These are phyloP conservation scores for Apis florea DNA, from an alignment of 1,140 invertebrate species.

Conservation along the genomic window DNA sequence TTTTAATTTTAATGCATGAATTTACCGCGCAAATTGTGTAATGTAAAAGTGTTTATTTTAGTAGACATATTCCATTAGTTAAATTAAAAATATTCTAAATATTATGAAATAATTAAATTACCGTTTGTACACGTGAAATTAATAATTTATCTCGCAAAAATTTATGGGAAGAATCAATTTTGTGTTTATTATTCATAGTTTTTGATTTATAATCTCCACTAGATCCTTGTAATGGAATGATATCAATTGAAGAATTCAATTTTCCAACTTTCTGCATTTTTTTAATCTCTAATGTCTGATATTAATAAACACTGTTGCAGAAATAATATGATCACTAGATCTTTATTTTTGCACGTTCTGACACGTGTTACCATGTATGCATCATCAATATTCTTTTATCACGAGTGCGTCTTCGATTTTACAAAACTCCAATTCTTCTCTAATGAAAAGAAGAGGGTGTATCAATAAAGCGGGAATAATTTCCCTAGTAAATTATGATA, in stretches of 20 bases:
- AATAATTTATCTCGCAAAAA: slow-evolving; percentile 55
- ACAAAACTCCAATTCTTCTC: slow-evolving; percentile 23
- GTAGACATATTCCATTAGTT: not conserved
- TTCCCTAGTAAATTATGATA: slow-evolving; percentile 5
- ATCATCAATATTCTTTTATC: slow-evolving; percentile 7
- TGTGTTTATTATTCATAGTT: slow-evolving; percentile 42
- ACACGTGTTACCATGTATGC: slow-evolving; percentile 16
- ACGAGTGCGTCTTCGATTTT: not conserved
- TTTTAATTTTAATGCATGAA: not conserved
- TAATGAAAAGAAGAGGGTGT: not conserved
- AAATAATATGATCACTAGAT: slow-evolving; percentile 17
- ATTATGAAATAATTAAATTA: slow-evolving; percentile 31
- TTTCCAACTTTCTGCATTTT: slow-evolving; percentile 77
- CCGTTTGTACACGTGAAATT: slow-evolving; percentile 59
- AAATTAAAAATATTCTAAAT: not conserved
- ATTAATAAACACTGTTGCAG: not conserved
- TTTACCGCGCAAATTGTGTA: slow-evolving; percentile 11
- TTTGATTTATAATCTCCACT: slow-evolving; percentile 59
- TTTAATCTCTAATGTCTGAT: not conserved
- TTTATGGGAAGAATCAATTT: slow-evolving; percentile 44
- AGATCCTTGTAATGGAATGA: slow-evolving; percentile 71
- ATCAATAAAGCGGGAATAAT: not conserved
- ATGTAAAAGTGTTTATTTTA: not conserved
- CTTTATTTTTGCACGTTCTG: slow-evolving; percentile 1
- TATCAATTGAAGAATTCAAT: slow-evolving; percentile 73